phyloP scores from a whole-genome alignment of 64 coral and sea anemone genomes.

The Hydrozoanthus tunicans region DNA sequence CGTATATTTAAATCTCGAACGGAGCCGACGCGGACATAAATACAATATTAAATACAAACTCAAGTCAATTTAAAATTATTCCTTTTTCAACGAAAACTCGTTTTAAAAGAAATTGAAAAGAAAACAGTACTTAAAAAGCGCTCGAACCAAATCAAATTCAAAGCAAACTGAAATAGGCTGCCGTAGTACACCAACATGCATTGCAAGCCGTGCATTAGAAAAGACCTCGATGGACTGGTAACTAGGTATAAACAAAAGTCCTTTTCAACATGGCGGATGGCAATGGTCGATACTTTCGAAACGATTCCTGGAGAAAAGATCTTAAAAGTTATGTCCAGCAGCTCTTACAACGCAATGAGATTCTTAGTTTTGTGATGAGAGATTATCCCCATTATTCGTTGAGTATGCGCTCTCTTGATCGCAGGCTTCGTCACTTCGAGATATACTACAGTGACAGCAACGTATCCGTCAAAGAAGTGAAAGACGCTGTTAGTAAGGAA shows the following conservation, averaged over 20 bases:
- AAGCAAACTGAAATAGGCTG: constrained; percentile 23
- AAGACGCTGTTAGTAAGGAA: neutral
- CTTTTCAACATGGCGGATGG: neutral
- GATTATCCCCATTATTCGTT: constrained; percentile 6
- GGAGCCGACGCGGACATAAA: neutral
- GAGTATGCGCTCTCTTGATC: constrained; percentile 5
- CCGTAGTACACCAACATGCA: constrained; percentile 31
- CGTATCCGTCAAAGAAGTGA: neutral
- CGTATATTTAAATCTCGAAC: constrained; percentile 8
- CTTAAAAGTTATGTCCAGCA: constrained; percentile 5
- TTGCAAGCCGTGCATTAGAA: neutral
- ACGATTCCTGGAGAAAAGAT: neutral
- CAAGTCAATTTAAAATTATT: constrained; percentile 23
- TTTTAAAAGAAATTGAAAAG: constrained; percentile 42
- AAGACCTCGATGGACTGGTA: constrained; percentile 17
- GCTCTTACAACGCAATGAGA: neutral
- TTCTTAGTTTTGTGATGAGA: constrained; percentile 9
- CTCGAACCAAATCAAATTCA: constrained; percentile 14
- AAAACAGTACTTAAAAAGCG: constrained; percentile 25
- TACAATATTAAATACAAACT: constrained; percentile 5
- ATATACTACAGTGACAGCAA: neutral
- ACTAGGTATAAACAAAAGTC: neutral
- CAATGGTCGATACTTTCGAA: neutral
- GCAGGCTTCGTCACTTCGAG: neutral
- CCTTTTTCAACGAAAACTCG: constrained; percentile 44